Conservation (phyloP, 1,140 invertebrate species). For the Watersipora subatra region DNA sequence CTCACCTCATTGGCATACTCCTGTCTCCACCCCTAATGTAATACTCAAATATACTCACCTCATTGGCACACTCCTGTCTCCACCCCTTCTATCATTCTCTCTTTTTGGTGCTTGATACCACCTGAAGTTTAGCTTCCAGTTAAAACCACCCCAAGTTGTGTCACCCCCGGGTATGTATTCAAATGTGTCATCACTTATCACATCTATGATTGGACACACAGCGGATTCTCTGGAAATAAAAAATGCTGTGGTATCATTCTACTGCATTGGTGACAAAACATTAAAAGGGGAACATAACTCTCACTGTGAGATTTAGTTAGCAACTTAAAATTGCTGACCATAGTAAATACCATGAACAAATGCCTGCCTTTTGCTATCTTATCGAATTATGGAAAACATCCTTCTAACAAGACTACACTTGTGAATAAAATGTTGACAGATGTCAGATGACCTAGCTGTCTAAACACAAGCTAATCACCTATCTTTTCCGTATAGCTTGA, state of each 20-base stretch:
- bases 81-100: slow-evolving; percentile 75
- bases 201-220: slow-evolving; percentile 94
- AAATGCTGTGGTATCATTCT: too few relatives aligned
- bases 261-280: too few relatives aligned
- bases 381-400: too few relatives aligned
- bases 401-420: too few relatives aligned
- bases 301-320: background rate
- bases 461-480: too few relatives aligned
- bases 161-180: slow-evolving; percentile 64
- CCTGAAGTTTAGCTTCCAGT: slow-evolving; percentile 85
- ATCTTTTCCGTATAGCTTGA: too few relatives aligned
- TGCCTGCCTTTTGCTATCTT: too few relatives aligned
- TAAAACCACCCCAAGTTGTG: slow-evolving; percentile 78
- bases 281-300: background rate
- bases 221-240: slow-evolving; percentile 59
- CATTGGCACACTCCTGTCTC: slow-evolving; percentile 75
- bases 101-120: slow-evolving; percentile 88
- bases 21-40: too few relatives aligned
- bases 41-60: slow-evolving; percentile 43
- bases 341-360: too few relatives aligned
- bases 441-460: too few relatives aligned
- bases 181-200: slow-evolving; percentile 93
- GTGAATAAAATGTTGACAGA: too few relatives aligned
- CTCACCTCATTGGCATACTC: too few relatives aligned
- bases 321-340: background rate